Conservation (phyloP, 2,113 vertebrate genomes). For the Coreoperca whiteheadi region DNA sequence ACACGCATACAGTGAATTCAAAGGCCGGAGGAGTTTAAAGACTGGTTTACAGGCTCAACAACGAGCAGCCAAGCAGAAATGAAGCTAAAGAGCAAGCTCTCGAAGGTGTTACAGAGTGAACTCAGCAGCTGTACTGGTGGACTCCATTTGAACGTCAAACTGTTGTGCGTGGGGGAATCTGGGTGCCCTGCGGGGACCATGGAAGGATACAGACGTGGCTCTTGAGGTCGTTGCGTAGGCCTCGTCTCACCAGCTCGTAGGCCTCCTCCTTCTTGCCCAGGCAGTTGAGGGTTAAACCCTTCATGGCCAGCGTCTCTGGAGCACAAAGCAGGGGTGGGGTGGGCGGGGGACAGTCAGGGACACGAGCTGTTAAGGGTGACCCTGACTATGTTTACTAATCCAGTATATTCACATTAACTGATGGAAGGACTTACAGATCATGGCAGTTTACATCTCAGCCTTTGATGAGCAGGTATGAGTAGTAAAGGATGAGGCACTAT, state of each 20-base stretch:
- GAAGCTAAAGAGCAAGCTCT: neutral
- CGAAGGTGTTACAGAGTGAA: too few species aligned
- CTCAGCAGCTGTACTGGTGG: neutral
- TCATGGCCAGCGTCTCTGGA: conserved; percentile 35
- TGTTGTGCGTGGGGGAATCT: neutral
- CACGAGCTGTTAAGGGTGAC: neutral
- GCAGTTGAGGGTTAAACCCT: conserved; percentile 39
- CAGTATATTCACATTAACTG: neutral
- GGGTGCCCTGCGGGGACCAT: too few species aligned
- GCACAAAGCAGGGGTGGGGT: neutral
- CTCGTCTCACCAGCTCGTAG: conserved; percentile 36
- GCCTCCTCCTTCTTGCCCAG: conserved; percentile 41
- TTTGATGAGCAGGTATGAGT: neutral
- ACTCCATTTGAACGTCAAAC: neutral
- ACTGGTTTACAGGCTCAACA: neutral
- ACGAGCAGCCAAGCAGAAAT: neutral
- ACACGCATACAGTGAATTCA: neutral
- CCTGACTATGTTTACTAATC: neutral
- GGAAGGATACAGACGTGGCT: conserved; percentile 44
- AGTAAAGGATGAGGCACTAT: neutral
- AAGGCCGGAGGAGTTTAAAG: neutral
- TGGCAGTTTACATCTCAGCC: neutral
- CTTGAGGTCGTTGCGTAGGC: conserved; percentile 44
- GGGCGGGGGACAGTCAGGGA: neutral
- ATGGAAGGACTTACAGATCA: neutral